Evolutionary conservation across 1,140 invertebrate genomes (phyloP), one percentile per base, ranked within the genome.

Genomic region (Solenopsis fugax): DNA sequence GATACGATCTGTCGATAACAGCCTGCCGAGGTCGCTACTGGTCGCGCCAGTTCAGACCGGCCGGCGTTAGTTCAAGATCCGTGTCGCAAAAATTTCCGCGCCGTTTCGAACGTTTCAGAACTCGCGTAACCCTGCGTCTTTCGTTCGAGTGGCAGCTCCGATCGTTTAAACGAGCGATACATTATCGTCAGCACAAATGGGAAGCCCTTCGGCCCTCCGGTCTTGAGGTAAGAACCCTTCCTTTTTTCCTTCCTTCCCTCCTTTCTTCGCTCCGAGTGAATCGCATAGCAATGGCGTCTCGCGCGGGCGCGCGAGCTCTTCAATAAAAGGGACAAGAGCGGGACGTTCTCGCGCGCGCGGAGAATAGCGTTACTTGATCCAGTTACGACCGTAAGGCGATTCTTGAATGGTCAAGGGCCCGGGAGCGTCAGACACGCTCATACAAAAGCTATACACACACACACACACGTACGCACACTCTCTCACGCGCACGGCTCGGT

Each of bases 331-430:
- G 81, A 88, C 81, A 90, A 90, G 13, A 50, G 6, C 82, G 82
- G 73, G 16, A 69, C 29, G 3, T 60, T 48, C 48, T 75, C 34
- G n/a, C n/a, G n/a, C 69, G 56, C 50, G 65, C 21, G 16, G 21
- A 80, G 71, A 82, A 85, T 84, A 80, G 65, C 29, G 82, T 91
- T 87, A 90, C 82, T 91, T 91, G 90, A 91, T 90, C 87, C 87
- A 90, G 87, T 91, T 91, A 90, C 76, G 52, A 48, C 10, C 65
- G 29, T 29, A 6, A 7, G 77, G 60, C 45, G 85, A 88, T 86
- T 56, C 89, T 84, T 84, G 77, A 90, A 88, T 90, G 88, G 89
- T 90, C 89, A 90, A 90, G 60, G 77, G 67, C n/a, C 71, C 60
- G 88, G 81, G 71, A 82, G 85, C 87, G 87, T 91, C 87, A 87